A percentile compares a stretch with the other conserved stretches of the same genome.
Conservation (phyloP, 2,888 invertebrate species). For the Nemoura dubitans region DNA sequence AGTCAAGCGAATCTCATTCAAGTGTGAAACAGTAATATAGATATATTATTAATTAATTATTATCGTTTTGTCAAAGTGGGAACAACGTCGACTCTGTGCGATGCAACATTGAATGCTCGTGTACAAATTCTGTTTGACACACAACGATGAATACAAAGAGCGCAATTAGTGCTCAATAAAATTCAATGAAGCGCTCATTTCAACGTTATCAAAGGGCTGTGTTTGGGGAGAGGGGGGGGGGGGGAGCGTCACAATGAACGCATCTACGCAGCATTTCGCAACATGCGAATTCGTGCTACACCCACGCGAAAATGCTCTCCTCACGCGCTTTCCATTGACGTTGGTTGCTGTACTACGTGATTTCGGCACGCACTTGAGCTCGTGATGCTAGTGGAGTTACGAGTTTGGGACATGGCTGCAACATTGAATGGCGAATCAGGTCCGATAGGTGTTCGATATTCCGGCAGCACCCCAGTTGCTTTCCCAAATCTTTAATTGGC, state of each 20-base stretch:
- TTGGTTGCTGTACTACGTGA: neutral
- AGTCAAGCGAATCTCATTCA: neutral
- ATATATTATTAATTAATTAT: neutral
- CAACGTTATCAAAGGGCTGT: neutral
- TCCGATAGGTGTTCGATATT: neutral
- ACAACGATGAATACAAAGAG: neutral
- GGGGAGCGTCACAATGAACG: neutral
- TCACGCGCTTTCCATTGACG: neutral
- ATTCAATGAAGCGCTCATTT: neutral
- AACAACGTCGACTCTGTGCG: neutral
- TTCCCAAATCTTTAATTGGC: neutral
- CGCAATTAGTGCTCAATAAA: neutral
- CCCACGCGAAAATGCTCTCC: neutral
- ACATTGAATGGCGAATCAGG: neutral
- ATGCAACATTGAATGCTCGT: neutral
- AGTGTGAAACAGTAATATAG: neutral
- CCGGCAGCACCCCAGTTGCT: neutral
- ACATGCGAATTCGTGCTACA: neutral
- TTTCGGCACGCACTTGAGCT: conserved; percentile 1
- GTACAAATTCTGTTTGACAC: neutral
- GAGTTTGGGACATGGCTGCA: neutral
- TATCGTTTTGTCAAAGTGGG: neutral
- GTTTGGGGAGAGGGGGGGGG: neutral
- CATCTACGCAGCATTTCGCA: neutral
- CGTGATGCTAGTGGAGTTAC: neutral